phyloP scores from a whole-genome alignment of 2,888 invertebrate species.

The Rapana venosa region DNA sequence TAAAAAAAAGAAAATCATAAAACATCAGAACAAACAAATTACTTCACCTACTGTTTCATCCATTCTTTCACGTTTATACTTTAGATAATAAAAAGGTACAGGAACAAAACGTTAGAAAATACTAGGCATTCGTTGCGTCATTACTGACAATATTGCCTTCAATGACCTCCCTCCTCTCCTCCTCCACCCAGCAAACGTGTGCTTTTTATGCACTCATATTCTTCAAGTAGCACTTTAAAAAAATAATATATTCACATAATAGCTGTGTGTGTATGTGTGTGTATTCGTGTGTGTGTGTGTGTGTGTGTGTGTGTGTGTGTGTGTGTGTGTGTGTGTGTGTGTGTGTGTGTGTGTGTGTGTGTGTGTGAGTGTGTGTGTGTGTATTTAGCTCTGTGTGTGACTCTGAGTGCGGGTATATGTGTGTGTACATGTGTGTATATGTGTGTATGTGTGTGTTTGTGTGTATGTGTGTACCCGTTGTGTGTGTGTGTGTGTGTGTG shows the following conservation, averaged over 20 bases:
- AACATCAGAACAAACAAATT: too few relatives aligned
- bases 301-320: constrained; percentile 17
- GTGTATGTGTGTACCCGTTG: background rate
- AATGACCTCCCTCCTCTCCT: background rate
- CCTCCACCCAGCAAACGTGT: background rate
- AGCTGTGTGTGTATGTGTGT: background rate
- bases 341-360: background rate
- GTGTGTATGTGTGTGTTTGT: background rate
- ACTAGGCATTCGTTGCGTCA: too few relatives aligned
- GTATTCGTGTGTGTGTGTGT: constrained; percentile 7
- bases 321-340: background rate
- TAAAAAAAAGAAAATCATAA: too few relatives aligned
- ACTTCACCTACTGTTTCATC: too few relatives aligned
- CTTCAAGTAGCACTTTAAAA: too few relatives aligned
- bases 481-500: background rate
- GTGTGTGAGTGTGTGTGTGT: constrained; percentile 8
- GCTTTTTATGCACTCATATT: too few relatives aligned
- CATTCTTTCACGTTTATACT: too few relatives aligned
- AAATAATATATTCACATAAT: too few relatives aligned
- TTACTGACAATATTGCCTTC: too few relatives aligned
- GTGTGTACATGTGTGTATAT: background rate
- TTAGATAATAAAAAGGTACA: too few relatives aligned
- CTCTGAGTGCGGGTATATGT: background rate
- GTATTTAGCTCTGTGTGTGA: background rate
- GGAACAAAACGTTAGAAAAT: too few relatives aligned